Evolutionary conservation across 1,140 invertebrate genomes (phyloP), one percentile per base, ranked within the genome.

Genomic region (Anagrus nilaparvatae): DNA sequence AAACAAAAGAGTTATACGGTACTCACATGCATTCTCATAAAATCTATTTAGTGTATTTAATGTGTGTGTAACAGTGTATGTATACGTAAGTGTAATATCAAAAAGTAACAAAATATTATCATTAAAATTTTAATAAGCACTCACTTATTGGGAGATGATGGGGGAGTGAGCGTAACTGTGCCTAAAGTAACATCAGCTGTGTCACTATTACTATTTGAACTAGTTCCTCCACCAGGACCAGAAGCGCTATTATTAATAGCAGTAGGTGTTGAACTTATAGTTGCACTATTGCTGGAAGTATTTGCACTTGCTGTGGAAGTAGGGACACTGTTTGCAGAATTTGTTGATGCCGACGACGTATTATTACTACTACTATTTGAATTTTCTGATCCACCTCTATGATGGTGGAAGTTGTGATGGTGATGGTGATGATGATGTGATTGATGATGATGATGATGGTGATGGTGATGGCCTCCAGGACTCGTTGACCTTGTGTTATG

Each of bases 141-240:
- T 66, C 67, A 75, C 72, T 75, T 75, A 62, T 75, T 72, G 49
- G 74, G 74, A 55, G 74, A 76, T 65, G 63, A 69, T 49, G 73
- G 74, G 46, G 74, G 74, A 54, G 74, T 74, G 49, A 74, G 63
- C 47, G 69, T 67, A 51, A 70, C 62, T 47, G 65, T 63, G 57
- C 67, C 65, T 49, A 64, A 56, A 44, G 60, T 58, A 47, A 65
- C 56, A 44, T 69, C 67, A 48, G 61, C 60, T 43, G 61, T 63
- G 46, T 50, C 58, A 25, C 13, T 30, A 14, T 5, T n/a, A 30
- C 10, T 14, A 9, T 9, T 5, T 5, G 29, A 5, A 30, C 13
- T 30, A 14, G 29, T 30, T 23, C n/a, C n/a, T n/a, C n/a, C n/a
- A 34, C 31, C 40, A 21, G 19, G 36, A 25, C 53, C 63, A 49